Percentiles rank a stretch among this genome's conserved stretches.
Evolutionary conservation across 2,797 vertebrate species (phyloP).

Genomic region (Hydrocynus forskahlii): DNA sequence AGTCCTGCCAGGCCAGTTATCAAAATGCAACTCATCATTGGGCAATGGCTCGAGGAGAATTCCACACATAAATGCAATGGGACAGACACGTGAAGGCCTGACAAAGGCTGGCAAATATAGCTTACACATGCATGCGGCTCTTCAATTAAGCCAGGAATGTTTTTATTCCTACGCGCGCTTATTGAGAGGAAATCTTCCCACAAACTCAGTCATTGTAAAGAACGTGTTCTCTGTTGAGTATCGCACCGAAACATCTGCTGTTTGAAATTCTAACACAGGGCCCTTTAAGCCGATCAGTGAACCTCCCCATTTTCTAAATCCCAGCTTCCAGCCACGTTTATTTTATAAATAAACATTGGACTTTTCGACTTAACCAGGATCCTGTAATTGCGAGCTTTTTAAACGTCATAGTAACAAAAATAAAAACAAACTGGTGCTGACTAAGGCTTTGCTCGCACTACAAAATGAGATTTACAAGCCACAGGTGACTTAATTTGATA

Average conservation of each 20-base stretch:
- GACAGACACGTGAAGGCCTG: constrained; percentile 26
- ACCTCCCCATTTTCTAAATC: constrained; percentile 22
- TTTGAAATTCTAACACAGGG: constrained; percentile 41
- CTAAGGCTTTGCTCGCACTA: too few species aligned
- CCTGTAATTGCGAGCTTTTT: constrained; percentile 49
- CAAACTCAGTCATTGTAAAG: constrained; percentile 44
- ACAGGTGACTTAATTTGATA: too few species aligned
- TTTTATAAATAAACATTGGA: not conserved
- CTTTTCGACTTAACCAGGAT: constrained; percentile 55
- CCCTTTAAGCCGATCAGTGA: constrained; percentile 37
- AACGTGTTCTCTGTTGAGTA: constrained; percentile 34
- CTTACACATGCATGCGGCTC: constrained; percentile 24
- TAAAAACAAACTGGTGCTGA: constrained; percentile 58
- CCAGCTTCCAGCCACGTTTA: not conserved
- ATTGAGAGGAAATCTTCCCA: constrained; percentile 44
- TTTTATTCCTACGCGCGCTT: constrained; percentile 41
- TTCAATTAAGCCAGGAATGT: constrained; percentile 47
- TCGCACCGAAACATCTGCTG: constrained; percentile 62
- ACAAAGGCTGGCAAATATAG: constrained; percentile 38
- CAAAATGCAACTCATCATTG: constrained; percentile 58
- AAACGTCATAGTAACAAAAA: constrained; percentile 42
- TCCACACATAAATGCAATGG: constrained; percentile 48
- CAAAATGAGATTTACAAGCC: too few species aligned
- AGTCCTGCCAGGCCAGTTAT: constrained; percentile 54
- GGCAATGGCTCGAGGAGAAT: constrained; percentile 50